Conservation (phyloP, 1,140 invertebrate genomes). For the Paracyclopina nana region DNA sequence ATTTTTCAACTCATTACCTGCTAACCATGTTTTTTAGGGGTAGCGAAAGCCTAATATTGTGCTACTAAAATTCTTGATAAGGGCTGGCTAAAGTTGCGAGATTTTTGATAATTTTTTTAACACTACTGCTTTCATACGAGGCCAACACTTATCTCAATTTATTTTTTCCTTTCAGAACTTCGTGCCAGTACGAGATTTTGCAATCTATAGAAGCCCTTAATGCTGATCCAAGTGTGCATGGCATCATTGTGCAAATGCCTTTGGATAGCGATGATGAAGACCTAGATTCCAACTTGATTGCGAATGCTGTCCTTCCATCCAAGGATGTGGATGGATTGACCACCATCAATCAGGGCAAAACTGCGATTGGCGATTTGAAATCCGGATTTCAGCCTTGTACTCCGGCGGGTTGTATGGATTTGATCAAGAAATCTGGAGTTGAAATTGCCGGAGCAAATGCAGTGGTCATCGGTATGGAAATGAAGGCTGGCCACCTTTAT, state of each 20-base stretch:
- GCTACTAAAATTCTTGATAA: conserved; percentile 3
- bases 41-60: neutral
- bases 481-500: neutral
- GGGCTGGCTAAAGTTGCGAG: neutral
- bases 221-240: conserved; percentile 59
- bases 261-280: conserved; percentile 48
- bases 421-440: conserved; percentile 63
- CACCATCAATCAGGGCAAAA: conserved; percentile 45
- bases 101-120: conserved; percentile 13
- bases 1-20: too few relatives aligned
- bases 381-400: conserved; percentile 77
- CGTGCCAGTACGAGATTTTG: conserved; percentile 34
- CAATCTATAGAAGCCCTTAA: conserved; percentile 54
- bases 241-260: conserved; percentile 94
- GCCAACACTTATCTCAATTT: neutral
- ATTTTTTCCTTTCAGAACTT: neutral
- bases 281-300: conserved; percentile 68
- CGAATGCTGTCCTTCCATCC: conserved; percentile 49
- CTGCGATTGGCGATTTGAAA: conserved; percentile 46
- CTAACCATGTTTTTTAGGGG: too few relatives aligned
- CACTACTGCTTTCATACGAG: conserved; percentile 16
- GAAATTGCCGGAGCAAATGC: conserved; percentile 60
- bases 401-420: conserved; percentile 72
- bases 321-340: conserved; percentile 88
- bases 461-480: conserved; percentile 57